Evolutionary conservation across 2,888 invertebrate genomes (phyloP), one percentile per base, ranked within the genome.

Genomic region (Cordilura impudica): DNA sequence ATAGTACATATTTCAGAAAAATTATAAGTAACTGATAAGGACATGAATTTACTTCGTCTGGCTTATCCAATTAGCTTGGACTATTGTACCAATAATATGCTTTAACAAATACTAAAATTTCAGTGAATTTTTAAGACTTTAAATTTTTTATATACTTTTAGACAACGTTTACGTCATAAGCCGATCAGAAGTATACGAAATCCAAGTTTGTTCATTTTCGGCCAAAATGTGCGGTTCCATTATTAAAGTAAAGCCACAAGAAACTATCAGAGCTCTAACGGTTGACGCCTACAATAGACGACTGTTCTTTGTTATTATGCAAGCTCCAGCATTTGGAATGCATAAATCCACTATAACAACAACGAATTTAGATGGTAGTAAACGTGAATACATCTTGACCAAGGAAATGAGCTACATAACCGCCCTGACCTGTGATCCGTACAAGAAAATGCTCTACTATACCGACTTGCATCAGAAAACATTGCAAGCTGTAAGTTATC

Each of bases 381-480:
- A 84, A 47, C 84, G 86, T 6, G 86, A 87, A 19, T 91, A 92
- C 86, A 81, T 93, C 23, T 84, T 89, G 18, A 84, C 84, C 21
- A 84, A 76, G 75, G 86, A 1, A 79, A 89, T 10, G 74, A 84
- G 83, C 85, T 87, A 85, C 65, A 91, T 91, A 81, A 91, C 87
- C 81, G 92, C 83, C 61, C 90, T 87, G 81, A 91, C 83, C 81
- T 90, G 75, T 58, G 93, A 94, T 87, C 85, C 91, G 0, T 91
- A 92, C 83, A 90, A 91, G 84, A 90, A 92, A 82, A 88, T 92
- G 19, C 88, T 98, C 4, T 98, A 96, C 86, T 96, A 95, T 90
- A 92, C 93, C 0, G 96, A 97, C 87, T 92, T 92, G 70, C 91
- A 92, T 81, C 85, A 89, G 2, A 91, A 91, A 53, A 88, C 90